These are phyloP conservation scores for Nipponacmea schrenckii DNA, from an alignment of 2,888 invertebrate species.

Conservation along the genomic window DNA sequence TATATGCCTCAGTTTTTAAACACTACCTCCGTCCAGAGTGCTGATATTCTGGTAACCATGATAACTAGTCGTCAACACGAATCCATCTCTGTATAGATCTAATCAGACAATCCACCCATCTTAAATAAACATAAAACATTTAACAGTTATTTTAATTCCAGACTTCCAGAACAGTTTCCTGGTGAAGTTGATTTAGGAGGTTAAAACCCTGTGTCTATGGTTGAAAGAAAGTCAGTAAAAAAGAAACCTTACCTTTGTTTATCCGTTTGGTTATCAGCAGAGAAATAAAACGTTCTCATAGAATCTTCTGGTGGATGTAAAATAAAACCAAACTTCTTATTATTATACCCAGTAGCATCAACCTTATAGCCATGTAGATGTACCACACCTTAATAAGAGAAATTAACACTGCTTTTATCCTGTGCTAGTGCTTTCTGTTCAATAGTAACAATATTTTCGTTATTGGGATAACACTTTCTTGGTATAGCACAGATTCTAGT, in stretches of 20 bases:
- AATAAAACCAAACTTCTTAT: slow-evolving; percentile 91
- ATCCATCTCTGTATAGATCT: slow-evolving; percentile 54
- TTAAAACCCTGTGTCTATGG: too few relatives aligned
- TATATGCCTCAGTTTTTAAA: too few relatives aligned
- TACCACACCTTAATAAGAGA: slow-evolving; percentile 78
- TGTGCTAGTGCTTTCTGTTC: too few relatives aligned
- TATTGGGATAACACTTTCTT: too few relatives aligned
- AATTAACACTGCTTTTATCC: slow-evolving; percentile 8
- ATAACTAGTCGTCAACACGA: slow-evolving; percentile 36
- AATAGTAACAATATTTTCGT: too few relatives aligned
- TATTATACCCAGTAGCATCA: slow-evolving; percentile 80
- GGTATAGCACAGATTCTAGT: too few relatives aligned
- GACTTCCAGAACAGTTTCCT: too few relatives aligned
- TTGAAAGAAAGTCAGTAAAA: too few relatives aligned
- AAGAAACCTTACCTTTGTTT: slow-evolving; percentile 80
- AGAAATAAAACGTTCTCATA: slow-evolving; percentile 89
- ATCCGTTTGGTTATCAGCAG: slow-evolving; percentile 93
- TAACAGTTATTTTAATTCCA: neutral
- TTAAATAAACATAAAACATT: slow-evolving; percentile 26
- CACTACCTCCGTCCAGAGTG: too few relatives aligned
- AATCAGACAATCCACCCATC: slow-evolving; percentile 49
- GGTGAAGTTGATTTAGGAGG: too few relatives aligned
- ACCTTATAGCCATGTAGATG: slow-evolving; percentile 94
- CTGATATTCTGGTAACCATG: neutral
- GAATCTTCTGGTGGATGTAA: slow-evolving; percentile 87